Percentiles rank a stretch among this genome's conserved stretches.
These are phyloP conservation scores for Falco rusticolus DNA, from an alignment of 2,797 vertebrate species.

Conservation along the genomic window DNA sequence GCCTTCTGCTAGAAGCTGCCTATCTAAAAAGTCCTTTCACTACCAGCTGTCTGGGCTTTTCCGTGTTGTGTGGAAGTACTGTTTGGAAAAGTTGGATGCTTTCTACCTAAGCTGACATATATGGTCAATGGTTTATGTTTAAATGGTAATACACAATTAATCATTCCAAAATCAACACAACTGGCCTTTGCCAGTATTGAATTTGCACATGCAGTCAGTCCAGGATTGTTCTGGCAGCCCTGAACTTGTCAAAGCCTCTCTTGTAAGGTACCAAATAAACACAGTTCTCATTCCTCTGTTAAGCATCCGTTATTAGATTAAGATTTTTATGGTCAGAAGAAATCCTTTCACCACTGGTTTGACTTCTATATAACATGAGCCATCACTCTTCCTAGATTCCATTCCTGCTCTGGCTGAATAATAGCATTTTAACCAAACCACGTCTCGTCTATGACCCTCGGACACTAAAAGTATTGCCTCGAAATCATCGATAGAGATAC, in stretches of 20 bases:
- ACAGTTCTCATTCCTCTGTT: neutral
- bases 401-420: neutral
- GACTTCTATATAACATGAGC: neutral
- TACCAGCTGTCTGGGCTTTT: neutral
- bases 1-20: neutral
- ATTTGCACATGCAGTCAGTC: neutral
- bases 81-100: neutral
- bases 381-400: neutral
- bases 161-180: neutral
- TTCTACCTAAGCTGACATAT: neutral
- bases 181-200: neutral
- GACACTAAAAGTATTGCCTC: neutral
- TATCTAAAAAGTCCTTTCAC: neutral
- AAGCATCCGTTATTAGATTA: neutral
- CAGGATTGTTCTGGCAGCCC: neutral
- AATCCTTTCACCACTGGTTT: neutral
- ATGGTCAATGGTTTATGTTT: neutral
- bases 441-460: neutral
- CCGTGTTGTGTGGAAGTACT: neutral
- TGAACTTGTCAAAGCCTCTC: neutral
- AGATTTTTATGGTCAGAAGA: neutral
- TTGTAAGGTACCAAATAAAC: conserved; percentile 7
- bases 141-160: neutral
- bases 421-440: neutral
- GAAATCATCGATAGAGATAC: neutral